Evolutionary conservation across 2,797 vertebrate species (phyloP), one percentile per base, ranked within the genome.

Genomic region (Acanthurus leucopareius): DNA sequence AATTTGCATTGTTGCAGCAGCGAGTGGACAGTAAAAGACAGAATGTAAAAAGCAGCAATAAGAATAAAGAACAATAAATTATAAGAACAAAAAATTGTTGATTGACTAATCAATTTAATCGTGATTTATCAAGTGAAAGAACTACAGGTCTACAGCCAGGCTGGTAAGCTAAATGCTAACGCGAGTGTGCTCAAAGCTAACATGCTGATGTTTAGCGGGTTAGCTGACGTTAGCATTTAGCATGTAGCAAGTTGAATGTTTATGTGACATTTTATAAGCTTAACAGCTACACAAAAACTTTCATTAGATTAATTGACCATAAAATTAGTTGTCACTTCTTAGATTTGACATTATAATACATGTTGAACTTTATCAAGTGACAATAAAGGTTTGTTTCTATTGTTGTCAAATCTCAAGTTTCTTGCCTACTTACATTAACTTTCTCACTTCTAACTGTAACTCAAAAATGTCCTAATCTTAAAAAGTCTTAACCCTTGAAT

Each of bases 151-250:
- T 53, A 35, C 19, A 49, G 53, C 57, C 28, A 38, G 53, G 57
- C 52, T 57, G 66, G 60, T 40, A 40, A 75, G 56, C 47, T 73
- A 54, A 79, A 57, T 49, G 66, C 60, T 80, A 75, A 47, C 25
- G 28, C 81, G 65, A 51, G 65, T 75, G 73, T 79, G 72, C 64
- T 58, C 25, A 25, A 25, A 25, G 25, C 25, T 25, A 25, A 25
- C 25, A 25, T 25, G 25, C 25, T 25, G 25, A 25, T 25, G 54
- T 48, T 48, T 25, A 28, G 60, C 60, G 17, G 20, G 4, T 10
- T 25, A 25, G 25, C 25, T 25, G 25, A 25, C 25, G 25, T 25
- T 25, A 25, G 25, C 25, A 25, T 25, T 25, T 25, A 3, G 25
- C 25, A 25, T 25, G 2, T 25, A 3, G 25, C 25, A 25, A 25